Conservation (phyloP, 2,797 vertebrate species). For the Centroberyx gerrardi region DNA sequence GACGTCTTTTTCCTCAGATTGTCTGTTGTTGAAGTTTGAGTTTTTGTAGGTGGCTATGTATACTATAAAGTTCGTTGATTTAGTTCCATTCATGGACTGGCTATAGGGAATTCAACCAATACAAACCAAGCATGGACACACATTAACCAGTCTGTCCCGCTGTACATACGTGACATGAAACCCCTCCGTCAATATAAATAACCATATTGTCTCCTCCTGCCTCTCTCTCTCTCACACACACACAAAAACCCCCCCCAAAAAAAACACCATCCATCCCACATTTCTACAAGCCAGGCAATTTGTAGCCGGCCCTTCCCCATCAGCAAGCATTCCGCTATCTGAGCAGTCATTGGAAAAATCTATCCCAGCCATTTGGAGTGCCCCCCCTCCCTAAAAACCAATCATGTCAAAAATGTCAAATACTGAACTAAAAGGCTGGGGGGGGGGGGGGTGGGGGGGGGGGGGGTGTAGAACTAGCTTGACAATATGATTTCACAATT, state of each 20-base stretch:
- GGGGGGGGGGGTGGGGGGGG: background rate
- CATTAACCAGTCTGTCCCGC: background rate
- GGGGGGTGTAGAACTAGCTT: slow-evolving; percentile 14
- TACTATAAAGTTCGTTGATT: too few species aligned
- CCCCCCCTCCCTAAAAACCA: background rate
- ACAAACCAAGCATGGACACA: slow-evolving; percentile 6
- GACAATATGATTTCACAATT: slow-evolving; percentile 48
- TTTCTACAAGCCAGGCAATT: slow-evolving; percentile 29
- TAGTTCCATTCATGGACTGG: too few species aligned
- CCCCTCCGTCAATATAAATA: slow-evolving; percentile 4
- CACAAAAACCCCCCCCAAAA: slow-evolving; percentile 15
- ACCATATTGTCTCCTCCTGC: slow-evolving; percentile 16
- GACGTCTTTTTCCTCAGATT: too few species aligned
- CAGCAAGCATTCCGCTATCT: slow-evolving; percentile 2
- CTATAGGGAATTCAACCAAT: too few species aligned
- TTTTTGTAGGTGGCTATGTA: too few species aligned
- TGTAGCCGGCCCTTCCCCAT: slow-evolving; percentile 12
- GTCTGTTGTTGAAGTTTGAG: too few species aligned
- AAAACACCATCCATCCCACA: slow-evolving; percentile 8
- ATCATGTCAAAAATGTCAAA: slow-evolving; percentile 38
- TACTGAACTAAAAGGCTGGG: slow-evolving; percentile 27
- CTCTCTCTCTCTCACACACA: slow-evolving; percentile 20
- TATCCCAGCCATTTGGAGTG: slow-evolving; percentile 8
- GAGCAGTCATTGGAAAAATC: slow-evolving; percentile 40
- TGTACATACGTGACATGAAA: background rate